phyloP scores from a whole-genome alignment of 2,113 vertebrate species.

The Sinocyclocheilus rhinocerous region DNA sequence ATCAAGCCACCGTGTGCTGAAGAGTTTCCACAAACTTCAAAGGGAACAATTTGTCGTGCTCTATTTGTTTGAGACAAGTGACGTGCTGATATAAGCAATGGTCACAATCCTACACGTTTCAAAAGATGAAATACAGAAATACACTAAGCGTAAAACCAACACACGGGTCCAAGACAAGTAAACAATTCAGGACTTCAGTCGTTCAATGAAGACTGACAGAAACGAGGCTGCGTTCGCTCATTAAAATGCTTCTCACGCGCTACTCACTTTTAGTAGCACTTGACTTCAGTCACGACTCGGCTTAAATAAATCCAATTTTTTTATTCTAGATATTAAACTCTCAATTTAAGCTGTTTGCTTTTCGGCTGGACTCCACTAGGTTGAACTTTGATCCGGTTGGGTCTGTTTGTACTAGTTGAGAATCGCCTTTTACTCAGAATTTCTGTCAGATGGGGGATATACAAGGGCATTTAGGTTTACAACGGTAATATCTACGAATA shows the following conservation, averaged over 20 bases:
- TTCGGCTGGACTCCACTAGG: neutral
- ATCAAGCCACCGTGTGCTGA: neutral
- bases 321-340: neutral
- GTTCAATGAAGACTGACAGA: neutral
- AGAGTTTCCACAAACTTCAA: constrained; percentile 41
- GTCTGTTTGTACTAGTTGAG: constrained; percentile 12
- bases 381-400: constrained; percentile 33
- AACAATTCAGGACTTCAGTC: neutral
- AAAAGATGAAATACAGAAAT: neutral
- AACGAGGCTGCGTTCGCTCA: neutral
- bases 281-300: neutral
- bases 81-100: neutral
- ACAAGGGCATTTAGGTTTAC: neutral
- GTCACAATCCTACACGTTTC: neutral
- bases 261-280: neutral
- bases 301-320: neutral
- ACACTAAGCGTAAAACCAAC: neutral
- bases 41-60: constrained; percentile 50
- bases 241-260: neutral
- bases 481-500: no score
- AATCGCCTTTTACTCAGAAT: constrained; percentile 2
- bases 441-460: neutral
- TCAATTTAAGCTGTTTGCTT: neutral
- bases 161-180: neutral
- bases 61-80: constrained; percentile 46